These are phyloP conservation scores for Amphimallon solstitiale DNA, from an alignment of 2,888 invertebrate genomes.

Conservation along the genomic window DNA sequence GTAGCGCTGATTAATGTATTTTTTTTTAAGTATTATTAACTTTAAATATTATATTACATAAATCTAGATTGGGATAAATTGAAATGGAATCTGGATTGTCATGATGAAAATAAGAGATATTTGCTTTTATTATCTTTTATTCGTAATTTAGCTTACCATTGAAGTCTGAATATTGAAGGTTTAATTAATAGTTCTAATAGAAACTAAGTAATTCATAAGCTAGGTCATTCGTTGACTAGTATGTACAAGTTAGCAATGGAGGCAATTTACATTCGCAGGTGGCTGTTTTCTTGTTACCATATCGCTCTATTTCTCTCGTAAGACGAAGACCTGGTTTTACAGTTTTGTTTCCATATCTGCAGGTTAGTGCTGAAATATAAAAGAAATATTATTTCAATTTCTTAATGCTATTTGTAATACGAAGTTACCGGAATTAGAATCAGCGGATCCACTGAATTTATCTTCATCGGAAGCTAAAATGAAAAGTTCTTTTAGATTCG, in stretches of 20 bases:
- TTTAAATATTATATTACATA: too few relatives aligned
- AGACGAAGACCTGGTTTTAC: slow-evolving; percentile 25
- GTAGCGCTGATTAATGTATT: too few relatives aligned
- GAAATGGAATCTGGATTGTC: too few relatives aligned
- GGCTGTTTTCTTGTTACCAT: slow-evolving; percentile 18
- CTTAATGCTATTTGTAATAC: background rate
- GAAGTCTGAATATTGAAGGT: too few relatives aligned
- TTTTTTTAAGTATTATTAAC: too few relatives aligned
- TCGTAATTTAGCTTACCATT: too few relatives aligned
- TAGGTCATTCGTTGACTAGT: too few relatives aligned
- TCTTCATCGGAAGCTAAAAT: slow-evolving; percentile 28
- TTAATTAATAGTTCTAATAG: too few relatives aligned
- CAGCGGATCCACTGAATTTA: slow-evolving; percentile 2
- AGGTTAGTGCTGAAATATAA: slow-evolving; percentile 23
- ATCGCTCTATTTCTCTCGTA: slow-evolving; percentile 7
- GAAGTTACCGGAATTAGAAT: background rate
- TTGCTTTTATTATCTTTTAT: too few relatives aligned
- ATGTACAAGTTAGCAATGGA: slow-evolving; percentile 38
- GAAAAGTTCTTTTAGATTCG: background rate
- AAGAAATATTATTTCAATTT: background rate
- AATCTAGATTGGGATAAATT: too few relatives aligned
- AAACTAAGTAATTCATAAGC: too few relatives aligned
- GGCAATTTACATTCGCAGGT: slow-evolving; percentile 39
- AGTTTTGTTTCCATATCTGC: slow-evolving; percentile 39
- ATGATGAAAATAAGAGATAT: too few relatives aligned